Evolutionary conservation across 2,113 vertebrate genomes (phyloP).

Genomic region (Phrynosoma platyrhinos): DNA sequence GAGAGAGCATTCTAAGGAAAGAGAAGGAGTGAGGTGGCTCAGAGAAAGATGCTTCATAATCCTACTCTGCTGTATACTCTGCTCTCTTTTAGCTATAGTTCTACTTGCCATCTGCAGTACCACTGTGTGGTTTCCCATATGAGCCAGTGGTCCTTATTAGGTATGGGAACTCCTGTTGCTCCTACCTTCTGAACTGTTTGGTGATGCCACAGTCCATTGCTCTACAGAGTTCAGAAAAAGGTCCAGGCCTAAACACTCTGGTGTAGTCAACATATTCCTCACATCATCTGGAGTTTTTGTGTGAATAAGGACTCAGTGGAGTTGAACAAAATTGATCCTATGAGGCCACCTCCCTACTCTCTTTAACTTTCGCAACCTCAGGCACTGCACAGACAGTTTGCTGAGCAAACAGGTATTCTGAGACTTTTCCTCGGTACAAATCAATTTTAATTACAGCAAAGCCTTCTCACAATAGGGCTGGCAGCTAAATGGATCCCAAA

Average conservation of each 20-base stretch:
- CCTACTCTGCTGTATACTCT: too few relatives aligned
- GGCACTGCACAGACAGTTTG: background rate
- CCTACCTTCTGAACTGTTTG: too few relatives aligned
- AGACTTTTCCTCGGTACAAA: slow-evolving; percentile 61
- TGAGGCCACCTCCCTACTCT: background rate
- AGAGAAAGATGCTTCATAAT: too few relatives aligned
- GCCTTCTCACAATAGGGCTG: slow-evolving; percentile 35
- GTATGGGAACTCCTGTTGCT: background rate
- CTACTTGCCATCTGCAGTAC: too few relatives aligned
- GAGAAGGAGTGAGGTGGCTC: too few relatives aligned
- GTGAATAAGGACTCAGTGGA: slow-evolving; percentile 20
- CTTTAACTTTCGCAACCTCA: slow-evolving; percentile 27
- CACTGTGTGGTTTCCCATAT: too few relatives aligned
- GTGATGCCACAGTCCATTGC: background rate
- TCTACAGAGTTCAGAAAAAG: slow-evolving; percentile 30
- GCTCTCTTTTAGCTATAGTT: too few relatives aligned
- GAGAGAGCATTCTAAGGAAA: too few relatives aligned
- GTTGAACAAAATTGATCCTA: slow-evolving; percentile 1
- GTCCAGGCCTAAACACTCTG: slow-evolving; percentile 11
- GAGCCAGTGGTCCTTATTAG: too few relatives aligned
- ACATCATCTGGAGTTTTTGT: background rate
- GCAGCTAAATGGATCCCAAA: slow-evolving; percentile 58
- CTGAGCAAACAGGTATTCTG: slow-evolving; percentile 55
- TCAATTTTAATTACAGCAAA: slow-evolving; percentile 76
- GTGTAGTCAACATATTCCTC: slow-evolving; percentile 25